phyloP scores from a whole-genome alignment of 2,888 invertebrate genomes.

The Ethmia dodecea region DNA sequence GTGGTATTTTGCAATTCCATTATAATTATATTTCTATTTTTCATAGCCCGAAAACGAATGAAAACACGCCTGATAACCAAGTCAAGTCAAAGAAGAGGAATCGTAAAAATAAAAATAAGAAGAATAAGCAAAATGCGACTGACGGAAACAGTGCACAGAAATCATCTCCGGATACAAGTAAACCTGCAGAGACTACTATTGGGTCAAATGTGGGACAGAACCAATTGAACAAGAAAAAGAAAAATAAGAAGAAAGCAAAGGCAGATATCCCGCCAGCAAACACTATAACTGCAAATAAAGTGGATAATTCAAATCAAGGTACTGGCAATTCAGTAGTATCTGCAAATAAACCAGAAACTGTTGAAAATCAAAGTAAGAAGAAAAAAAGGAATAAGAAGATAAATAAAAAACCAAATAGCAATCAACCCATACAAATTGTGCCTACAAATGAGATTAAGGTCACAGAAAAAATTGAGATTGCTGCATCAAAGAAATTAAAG shows the following conservation, averaged over 20 bases:
- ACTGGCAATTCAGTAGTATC: constrained; percentile 1
- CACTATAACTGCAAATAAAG: constrained; percentile 9
- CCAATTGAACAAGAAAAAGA: neutral
- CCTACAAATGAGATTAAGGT: constrained; percentile 36
- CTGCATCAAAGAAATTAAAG: constrained; percentile 52
- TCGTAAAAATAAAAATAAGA: constrained; percentile 30
- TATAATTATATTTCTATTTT: too few species aligned
- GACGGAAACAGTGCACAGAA: neutral
- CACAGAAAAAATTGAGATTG: constrained; percentile 39
- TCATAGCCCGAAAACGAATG: too few species aligned
- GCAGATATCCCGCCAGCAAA: neutral
- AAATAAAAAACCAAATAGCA: constrained; percentile 12
- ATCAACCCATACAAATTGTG: constrained; percentile 6
- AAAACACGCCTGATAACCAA: too few species aligned
- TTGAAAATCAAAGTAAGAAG: constrained; percentile 29
- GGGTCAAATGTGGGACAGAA: neutral
- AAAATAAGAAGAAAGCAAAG: constrained; percentile 4
- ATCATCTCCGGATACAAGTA: neutral
- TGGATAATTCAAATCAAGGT: neutral
- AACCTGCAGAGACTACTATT: neutral
- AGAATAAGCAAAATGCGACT: neutral
- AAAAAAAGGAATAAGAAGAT: constrained; percentile 33
- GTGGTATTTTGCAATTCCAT: too few species aligned
- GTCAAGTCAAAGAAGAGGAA: constrained; percentile 29
- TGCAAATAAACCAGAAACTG: constrained; percentile 11